phyloP scores from a whole-genome alignment of 2,113 vertebrate species.

The Gallinago jamesoni region DNA sequence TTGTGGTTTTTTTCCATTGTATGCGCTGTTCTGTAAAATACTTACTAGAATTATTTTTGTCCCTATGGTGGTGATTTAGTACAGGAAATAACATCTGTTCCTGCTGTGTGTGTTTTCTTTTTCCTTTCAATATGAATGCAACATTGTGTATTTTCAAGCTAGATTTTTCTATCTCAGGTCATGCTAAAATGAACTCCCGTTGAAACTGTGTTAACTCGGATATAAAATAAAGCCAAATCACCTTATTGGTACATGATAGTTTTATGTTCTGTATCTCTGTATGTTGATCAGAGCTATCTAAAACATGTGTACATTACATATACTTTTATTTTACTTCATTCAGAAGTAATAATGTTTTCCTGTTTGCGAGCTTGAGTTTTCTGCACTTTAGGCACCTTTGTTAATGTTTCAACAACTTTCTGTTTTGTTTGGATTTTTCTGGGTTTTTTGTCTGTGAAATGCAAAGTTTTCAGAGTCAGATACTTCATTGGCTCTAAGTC shows the following conservation, averaged over 20 bases:
- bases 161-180: neutral
- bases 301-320: neutral
- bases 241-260: neutral
- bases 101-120: neutral
- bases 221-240: neutral
- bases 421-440: neutral
- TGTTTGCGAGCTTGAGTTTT: neutral
- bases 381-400: neutral
- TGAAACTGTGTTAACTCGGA: neutral
- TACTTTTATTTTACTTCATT: neutral
- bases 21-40: neutral
- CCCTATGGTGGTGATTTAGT: neutral
- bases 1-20: constrained; percentile 2
- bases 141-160: constrained; percentile 35
- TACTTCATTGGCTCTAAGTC: neutral
- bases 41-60: constrained; percentile 17
- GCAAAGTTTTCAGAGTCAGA: neutral
- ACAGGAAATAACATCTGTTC: constrained; percentile 48
- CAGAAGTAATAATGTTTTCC: neutral
- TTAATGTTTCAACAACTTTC: neutral
- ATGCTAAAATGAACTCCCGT: neutral
- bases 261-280: neutral
- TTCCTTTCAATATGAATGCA: neutral
- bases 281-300: neutral
- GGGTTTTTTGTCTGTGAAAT: neutral